These are phyloP conservation scores for Pilophorus perplexus DNA, from an alignment of 2,888 invertebrate species.

Conservation along the genomic window DNA sequence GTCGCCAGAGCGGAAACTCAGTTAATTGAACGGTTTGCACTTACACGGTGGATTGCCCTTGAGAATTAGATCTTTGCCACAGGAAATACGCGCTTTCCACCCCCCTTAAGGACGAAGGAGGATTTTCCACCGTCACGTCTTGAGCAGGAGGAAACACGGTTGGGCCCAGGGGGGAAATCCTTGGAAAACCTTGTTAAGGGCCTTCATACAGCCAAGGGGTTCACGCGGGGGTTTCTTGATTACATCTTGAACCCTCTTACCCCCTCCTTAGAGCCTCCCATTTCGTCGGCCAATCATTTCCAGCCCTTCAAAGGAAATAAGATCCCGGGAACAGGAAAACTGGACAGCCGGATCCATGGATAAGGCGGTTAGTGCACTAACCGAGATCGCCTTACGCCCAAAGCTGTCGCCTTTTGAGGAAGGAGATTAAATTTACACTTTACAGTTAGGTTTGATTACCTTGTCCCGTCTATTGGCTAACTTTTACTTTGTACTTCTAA, in stretches of 20 bases:
- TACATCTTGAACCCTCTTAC: conserved; percentile 2
- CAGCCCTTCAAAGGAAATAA: conserved; percentile 31
- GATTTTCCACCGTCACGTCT: conserved; percentile 38
- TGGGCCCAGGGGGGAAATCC: conserved; percentile 34
- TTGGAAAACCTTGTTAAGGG: conserved; percentile 36
- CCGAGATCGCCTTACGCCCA: too few relatives aligned
- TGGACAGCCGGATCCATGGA: background rate
- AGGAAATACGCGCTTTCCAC: conserved; percentile 3
- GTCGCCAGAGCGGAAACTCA: conserved; percentile 37
- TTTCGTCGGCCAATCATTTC: conserved; percentile 9
- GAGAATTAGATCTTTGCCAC: conserved; percentile 39
- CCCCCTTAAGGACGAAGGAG: conserved; percentile 13
- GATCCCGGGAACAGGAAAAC: conserved; percentile 19
- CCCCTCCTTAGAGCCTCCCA: background rate
- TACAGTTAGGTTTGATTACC: too few relatives aligned
- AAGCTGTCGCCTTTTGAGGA: too few relatives aligned
- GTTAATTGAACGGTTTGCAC: conserved; percentile 41
- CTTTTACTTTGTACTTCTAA: too few relatives aligned
- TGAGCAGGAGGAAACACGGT: conserved; percentile 7
- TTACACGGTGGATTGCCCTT: conserved; percentile 40
- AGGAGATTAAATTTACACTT: too few relatives aligned
- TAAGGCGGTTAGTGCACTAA: too few relatives aligned
- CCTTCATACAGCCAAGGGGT: background rate
- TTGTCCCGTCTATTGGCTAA: too few relatives aligned
- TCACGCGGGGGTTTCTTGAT: conserved; percentile 14